Conservation (phyloP, 1,140 invertebrate genomes). For the Notospermus geniculatus region DNA sequence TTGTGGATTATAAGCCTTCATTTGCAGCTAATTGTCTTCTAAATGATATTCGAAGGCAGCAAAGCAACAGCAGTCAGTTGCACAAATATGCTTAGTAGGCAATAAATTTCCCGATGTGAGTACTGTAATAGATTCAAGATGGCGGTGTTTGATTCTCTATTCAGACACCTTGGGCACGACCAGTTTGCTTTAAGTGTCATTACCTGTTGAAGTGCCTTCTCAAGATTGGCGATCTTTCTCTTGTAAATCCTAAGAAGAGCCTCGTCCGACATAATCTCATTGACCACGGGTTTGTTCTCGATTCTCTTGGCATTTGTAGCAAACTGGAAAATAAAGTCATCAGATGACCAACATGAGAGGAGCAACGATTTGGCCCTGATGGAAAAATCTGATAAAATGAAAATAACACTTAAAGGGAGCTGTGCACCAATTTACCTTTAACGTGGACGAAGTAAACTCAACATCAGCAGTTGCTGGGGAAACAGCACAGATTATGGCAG, state of each 20-base stretch:
- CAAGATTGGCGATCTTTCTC: slow-evolving; percentile 36
- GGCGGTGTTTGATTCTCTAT: too few species aligned
- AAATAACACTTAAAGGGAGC: too few species aligned
- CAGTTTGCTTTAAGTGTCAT: not conserved
- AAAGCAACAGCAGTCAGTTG: slow-evolving; percentile 7
- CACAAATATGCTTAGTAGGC: not conserved
- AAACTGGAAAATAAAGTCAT: slow-evolving; percentile 58
- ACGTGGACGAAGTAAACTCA: slow-evolving; percentile 65
- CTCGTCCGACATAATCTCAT: slow-evolving; percentile 57
- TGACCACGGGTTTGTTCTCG: slow-evolving; percentile 61
- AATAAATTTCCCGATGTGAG: not conserved
- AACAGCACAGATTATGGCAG: slow-evolving; percentile 63
- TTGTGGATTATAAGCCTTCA: not conserved
- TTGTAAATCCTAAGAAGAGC: slow-evolving; percentile 44
- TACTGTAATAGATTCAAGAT: too few species aligned
- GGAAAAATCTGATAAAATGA: too few species aligned
- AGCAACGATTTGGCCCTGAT: too few species aligned
- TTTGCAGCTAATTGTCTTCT: not conserved
- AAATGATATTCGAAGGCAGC: too few species aligned
- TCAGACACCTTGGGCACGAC: not conserved
- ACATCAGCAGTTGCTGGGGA: slow-evolving; percentile 64
- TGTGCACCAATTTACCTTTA: slow-evolving; percentile 49
- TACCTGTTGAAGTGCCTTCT: slow-evolving; percentile 40
- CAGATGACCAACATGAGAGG: too few species aligned
- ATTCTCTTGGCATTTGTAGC: slow-evolving; percentile 64